These are phyloP conservation scores for Spinibarbus caldwelli DNA, from an alignment of 2,797 vertebrate species.

Conservation along the genomic window DNA sequence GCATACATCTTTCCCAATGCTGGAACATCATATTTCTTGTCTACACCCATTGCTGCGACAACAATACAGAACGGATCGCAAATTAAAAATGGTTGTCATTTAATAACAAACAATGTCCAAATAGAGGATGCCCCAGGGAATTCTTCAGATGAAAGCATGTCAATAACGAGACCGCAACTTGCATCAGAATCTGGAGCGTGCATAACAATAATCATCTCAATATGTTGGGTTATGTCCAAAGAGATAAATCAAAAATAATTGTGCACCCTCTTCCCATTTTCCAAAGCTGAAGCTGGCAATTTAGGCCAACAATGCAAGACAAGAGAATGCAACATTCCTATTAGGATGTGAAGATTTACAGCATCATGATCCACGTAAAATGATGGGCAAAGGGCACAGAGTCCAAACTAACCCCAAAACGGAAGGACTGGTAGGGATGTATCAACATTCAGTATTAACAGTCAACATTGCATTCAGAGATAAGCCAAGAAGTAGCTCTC, in stretches of 20 bases:
- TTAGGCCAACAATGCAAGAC: conserved; percentile 45
- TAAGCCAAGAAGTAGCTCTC: not conserved
- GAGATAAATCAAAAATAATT: conserved; percentile 82
- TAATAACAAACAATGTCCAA: conserved; percentile 57
- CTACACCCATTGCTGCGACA: conserved; percentile 35
- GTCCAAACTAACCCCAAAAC: not conserved
- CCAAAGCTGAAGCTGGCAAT: conserved; percentile 41
- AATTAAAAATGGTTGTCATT: conserved; percentile 39
- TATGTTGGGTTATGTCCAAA: conserved; percentile 76
- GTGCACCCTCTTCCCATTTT: conserved; percentile 64
- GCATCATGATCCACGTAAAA: conserved; percentile 9
- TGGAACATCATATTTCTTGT: not conserved
- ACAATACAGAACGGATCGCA: conserved; percentile 36
- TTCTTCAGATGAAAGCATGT: conserved; percentile 69
- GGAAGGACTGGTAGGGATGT: not conserved
- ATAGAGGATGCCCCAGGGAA: conserved; percentile 62
- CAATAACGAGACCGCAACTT: conserved; percentile 77
- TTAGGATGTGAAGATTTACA: conserved; percentile 41
- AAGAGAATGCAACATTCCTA: conserved; percentile 37
- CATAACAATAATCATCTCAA: conserved; percentile 63
- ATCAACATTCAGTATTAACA: conserved; percentile 9
- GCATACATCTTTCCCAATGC: not conserved
- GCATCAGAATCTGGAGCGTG: conserved; percentile 65
- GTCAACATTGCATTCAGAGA: not conserved
- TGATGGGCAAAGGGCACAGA: conserved; percentile 5